Conservation (phyloP, 2,888 invertebrate genomes). For the Patella ulyssiponensis region DNA sequence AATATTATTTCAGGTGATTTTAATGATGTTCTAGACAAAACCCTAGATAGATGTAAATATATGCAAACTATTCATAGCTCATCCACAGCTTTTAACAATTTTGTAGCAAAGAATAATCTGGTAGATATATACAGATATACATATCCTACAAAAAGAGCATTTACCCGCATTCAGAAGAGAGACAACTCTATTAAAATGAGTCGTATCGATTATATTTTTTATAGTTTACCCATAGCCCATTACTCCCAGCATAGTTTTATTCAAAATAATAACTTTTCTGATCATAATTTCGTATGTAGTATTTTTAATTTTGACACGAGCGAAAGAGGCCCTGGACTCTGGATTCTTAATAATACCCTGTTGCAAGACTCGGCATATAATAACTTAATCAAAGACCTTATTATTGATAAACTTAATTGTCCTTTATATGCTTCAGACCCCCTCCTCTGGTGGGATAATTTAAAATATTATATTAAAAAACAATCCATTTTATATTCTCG, state of each 20-base stretch:
- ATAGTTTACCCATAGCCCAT: background rate
- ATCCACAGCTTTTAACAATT: background rate
- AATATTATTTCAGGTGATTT: background rate
- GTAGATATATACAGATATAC: background rate
- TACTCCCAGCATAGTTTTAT: background rate
- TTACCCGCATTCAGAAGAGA: background rate
- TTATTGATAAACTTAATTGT: background rate
- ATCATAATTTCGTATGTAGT: background rate
- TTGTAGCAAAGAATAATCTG: background rate
- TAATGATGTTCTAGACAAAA: background rate
- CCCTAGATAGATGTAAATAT: background rate
- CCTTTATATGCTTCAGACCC: background rate
- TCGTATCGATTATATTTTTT: background rate
- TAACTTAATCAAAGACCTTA: background rate
- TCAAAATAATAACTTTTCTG: background rate
- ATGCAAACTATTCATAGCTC: background rate
- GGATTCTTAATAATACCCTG: background rate
- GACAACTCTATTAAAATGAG: background rate
- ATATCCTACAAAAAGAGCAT: background rate
- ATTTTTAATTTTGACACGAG: background rate
- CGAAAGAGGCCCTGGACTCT: background rate
- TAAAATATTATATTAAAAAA: constrained; percentile 4
- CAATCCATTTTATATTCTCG: background rate
- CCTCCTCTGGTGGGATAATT: background rate
- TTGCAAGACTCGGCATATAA: background rate